Conservation (phyloP, 2,113 vertebrate genomes). For the Hepsetus odoe region DNA sequence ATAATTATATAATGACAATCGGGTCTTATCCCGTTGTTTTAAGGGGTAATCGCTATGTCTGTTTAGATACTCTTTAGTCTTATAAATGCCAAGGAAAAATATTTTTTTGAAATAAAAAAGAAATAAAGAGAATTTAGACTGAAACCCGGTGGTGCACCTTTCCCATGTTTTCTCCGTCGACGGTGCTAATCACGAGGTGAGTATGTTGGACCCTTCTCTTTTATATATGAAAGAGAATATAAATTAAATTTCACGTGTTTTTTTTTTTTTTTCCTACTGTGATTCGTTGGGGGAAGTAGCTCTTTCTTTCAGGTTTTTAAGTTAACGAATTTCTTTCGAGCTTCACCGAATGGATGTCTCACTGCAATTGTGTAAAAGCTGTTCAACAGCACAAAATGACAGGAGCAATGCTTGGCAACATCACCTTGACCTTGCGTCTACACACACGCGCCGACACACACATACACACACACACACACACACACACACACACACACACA, state of each 20-base stretch:
- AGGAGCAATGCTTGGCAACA: not conserved
- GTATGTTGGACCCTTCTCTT: not conserved
- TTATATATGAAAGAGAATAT: too few species aligned
- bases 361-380: not conserved
- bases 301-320: not conserved
- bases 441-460: not conserved
- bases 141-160: not conserved
- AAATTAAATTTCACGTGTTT: slow-evolving; percentile 58
- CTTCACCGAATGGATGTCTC: not conserved
- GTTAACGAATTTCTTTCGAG: not conserved
- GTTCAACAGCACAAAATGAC: not conserved
- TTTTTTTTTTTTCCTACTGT: slow-evolving; percentile 44
- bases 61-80: not conserved
- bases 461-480: too few species aligned
- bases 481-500: not conserved
- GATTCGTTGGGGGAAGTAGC: not conserved
- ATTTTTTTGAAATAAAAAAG: not conserved
- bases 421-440: not conserved
- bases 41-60: too few species aligned
- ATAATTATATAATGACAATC: too few species aligned
- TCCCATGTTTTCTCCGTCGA: not conserved
- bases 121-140: not conserved
- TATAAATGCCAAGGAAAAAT: not conserved
- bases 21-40: too few species aligned
- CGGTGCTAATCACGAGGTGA: not conserved